phyloP scores from a whole-genome alignment of 2,888 invertebrate genomes.

The Pollenia labialis region DNA sequence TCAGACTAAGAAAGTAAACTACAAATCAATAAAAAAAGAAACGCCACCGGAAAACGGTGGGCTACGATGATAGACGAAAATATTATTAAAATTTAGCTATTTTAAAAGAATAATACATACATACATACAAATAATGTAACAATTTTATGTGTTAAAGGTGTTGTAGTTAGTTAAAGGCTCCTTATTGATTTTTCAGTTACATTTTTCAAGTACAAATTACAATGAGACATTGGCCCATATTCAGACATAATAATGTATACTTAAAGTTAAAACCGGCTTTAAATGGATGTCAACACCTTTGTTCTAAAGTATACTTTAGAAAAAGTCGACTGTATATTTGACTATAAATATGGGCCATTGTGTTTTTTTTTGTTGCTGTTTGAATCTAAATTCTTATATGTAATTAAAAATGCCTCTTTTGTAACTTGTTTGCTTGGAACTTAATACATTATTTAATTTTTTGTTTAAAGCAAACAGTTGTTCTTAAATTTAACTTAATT shows the following conservation, averaged over 20 bases:
- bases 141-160: not conserved
- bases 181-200: conserved; percentile 17
- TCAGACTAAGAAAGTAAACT: not conserved
- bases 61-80: not conserved
- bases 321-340: too few relatives aligned
- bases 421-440: conserved; percentile 2
- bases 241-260: too few relatives aligned
- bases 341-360: too few relatives aligned
- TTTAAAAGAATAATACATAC: not conserved
- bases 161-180: conserved; percentile 9
- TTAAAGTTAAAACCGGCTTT: too few relatives aligned
- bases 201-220: conserved; percentile 24
- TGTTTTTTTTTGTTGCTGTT: not conserved
- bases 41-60: conserved; percentile 35
- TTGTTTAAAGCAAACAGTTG: not conserved
- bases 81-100: not conserved
- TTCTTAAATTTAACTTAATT: conserved; percentile 24
- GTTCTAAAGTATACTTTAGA: too few relatives aligned
- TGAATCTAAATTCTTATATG: too few relatives aligned
- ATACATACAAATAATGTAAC: not conserved
- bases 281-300: too few relatives aligned
- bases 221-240: too few relatives aligned
- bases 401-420: not conserved
- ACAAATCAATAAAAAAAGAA: not conserved
- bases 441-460: conserved; percentile 20